A percentile compares a stretch with the other conserved stretches of the same genome.
phyloP scores from a whole-genome alignment of 2,888 invertebrate species.

The Melipona beecheii region DNA sequence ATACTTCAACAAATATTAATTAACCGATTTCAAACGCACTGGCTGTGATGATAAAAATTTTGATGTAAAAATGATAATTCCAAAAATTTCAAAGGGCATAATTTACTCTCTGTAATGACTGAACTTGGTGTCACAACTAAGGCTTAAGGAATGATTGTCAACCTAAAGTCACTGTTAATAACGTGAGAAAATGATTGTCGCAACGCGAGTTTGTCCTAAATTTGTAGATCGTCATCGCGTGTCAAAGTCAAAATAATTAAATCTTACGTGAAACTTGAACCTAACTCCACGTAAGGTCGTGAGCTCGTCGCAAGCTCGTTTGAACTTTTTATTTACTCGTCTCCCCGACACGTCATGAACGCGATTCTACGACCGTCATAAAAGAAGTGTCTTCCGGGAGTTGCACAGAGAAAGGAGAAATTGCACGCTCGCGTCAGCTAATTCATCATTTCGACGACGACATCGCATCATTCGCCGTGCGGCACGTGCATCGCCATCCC shows the following conservation, averaged over 20 bases:
- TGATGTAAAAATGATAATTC: too few relatives aligned
- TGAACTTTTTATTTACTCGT: background rate
- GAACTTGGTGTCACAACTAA: too few relatives aligned
- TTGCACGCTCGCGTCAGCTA: background rate
- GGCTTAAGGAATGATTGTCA: background rate
- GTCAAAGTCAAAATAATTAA: background rate
- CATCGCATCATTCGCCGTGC: background rate
- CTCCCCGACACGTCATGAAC: background rate
- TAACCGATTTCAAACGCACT: too few relatives aligned
- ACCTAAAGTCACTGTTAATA: too few relatives aligned
- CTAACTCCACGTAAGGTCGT: background rate
- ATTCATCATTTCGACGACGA: conserved; percentile 25
- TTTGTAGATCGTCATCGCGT: background rate
- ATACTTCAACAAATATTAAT: background rate
- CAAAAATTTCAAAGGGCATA: too few relatives aligned
- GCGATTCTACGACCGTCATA: conserved; percentile 32
- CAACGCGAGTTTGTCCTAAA: too few relatives aligned
- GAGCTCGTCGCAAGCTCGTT: background rate
- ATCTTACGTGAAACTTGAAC: background rate
- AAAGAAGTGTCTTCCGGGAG: conserved; percentile 15
- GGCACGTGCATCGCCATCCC: conserved; percentile 24
- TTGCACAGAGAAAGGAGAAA: background rate
- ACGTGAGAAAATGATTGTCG: background rate
- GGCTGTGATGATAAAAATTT: too few relatives aligned
- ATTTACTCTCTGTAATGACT: too few relatives aligned